Base-by-base conservation (phyloP, 2,888 invertebrate species). In the Pyrrhosoma nymphula region DNA sequence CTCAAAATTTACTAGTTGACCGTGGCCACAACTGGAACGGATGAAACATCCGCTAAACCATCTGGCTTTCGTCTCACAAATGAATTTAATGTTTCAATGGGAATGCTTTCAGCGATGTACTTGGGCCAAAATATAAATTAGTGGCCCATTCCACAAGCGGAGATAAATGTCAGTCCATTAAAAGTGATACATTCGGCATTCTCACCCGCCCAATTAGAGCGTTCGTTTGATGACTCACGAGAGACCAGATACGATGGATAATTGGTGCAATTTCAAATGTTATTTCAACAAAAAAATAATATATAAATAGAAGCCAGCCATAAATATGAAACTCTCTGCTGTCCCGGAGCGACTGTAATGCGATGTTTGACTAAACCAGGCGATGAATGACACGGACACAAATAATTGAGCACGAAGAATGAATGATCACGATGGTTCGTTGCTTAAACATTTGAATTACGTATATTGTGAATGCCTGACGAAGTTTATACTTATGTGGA, bases 91-190 rank as follows among this genome's bases (percentile, higher is more conserved):
- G 69, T 69, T 69, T 69, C 69, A 69, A 69, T 69, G 69, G 20
- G 69, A 69, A n/a, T 8, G 69, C n/a, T 69, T 69, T 69, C 69
- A 26, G 69, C 69, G 26, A 26, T 12, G n/a, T n/a, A 69, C 69
- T 69, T 26, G 10, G 69, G 69, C 26, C 69, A 23, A 69, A 69
- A 69, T 69, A 26, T 69, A 69, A 69, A 69, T 69, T 69, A 23
- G 69, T 10, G 18, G 69, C 69, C 69, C 69, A 3, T 12, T n/a
- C 69, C 23, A 23, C 69, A 69, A 12, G 69, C n/a, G 26, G 69
- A 69, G 1, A 69, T 69, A 69, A 69, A 69, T 69, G 69, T 69
- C 69, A 69, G 69, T 69, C 69, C 69, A 69, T 69, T 69, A 69
- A 47, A 69, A 69, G 69, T 69, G 69, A 69, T 69, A 23, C 69